These are phyloP conservation scores for Harpalus rubripes DNA, from an alignment of 2,888 invertebrate species.

Conservation along the genomic window DNA sequence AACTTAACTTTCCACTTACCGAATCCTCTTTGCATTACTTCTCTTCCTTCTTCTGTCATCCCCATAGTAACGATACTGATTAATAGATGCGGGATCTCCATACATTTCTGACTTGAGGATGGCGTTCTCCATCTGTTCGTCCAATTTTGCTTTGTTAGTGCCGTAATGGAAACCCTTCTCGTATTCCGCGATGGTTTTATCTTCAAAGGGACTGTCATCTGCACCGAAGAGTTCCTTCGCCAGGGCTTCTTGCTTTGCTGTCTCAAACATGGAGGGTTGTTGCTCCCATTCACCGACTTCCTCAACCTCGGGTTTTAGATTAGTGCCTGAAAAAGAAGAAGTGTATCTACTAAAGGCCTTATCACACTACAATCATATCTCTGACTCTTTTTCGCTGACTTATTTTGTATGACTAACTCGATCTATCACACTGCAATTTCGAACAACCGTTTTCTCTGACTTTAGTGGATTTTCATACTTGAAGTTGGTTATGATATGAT, in stretches of 20 bases:
- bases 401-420: no score
- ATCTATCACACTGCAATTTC: no score
- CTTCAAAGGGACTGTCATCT: slow-evolving; percentile 73
- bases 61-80: slow-evolving; percentile 76
- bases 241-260: slow-evolving; percentile 36
- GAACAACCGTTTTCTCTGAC: no score
- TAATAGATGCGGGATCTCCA: slow-evolving; percentile 81
- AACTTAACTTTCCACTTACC: slow-evolving; percentile 69
- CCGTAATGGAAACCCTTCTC: slow-evolving; percentile 76
- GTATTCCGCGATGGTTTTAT: slow-evolving; percentile 75
- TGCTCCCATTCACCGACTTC: slow-evolving; percentile 51
- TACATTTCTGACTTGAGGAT: slow-evolving; percentile 83
- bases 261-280: slow-evolving; percentile 30
- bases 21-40: slow-evolving; percentile 72
- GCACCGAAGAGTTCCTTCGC: slow-evolving; percentile 71
- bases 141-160: slow-evolving; percentile 75
- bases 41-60: slow-evolving; percentile 73
- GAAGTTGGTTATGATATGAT: no score
- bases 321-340: slow-evolving; percentile 19
- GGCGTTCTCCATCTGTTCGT: slow-evolving; percentile 80
- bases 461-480: no score
- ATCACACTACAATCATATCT: no score
- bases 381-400: no score
- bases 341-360: background rate
- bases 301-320: slow-evolving; percentile 53